A percentile compares a stretch with the other conserved stretches of the same genome.
phyloP scores from a whole-genome alignment of 1,140 invertebrate species.

The Habropoda laboriosa region DNA sequence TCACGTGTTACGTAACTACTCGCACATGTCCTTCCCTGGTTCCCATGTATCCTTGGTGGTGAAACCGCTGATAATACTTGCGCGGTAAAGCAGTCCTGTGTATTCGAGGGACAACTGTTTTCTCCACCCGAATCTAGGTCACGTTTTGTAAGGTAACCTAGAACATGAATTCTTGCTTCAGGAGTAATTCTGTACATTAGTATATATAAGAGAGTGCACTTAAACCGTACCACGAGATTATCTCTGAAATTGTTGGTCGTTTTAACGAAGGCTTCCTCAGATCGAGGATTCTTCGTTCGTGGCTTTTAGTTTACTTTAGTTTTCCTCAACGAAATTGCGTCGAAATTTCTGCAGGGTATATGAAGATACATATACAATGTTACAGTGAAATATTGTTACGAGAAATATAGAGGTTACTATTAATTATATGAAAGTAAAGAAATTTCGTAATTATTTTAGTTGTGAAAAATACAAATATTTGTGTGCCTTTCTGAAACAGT shows the following conservation, averaged over 20 bases:
- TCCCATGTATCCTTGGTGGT: not conserved
- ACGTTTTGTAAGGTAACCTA: not conserved
- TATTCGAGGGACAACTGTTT: not conserved
- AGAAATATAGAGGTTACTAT: no score
- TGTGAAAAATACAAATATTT: no score
- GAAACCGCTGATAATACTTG: not conserved
- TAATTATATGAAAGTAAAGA: not conserved
- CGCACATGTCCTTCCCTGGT: not conserved
- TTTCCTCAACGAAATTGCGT: not conserved
- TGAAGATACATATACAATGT: not conserved
- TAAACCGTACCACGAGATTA: not conserved
- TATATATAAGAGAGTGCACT: not conserved
- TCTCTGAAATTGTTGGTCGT: not conserved
- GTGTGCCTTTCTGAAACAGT: no score
- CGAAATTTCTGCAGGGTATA: not conserved
- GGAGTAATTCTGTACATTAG: not conserved
- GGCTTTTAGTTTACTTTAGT: not conserved
- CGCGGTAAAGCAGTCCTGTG: not conserved
- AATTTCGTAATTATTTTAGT: not conserved
- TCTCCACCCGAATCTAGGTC: not conserved
- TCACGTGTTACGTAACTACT: no score
- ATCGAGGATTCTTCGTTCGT: not conserved
- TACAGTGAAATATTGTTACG: not conserved
- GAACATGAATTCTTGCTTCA: not conserved
- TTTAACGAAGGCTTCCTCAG: not conserved